Percentiles rank a stretch among this genome's conserved stretches.
These are phyloP conservation scores for Silurus lanzhouensis DNA, from an alignment of 2,797 vertebrate genomes.

Conservation along the genomic window DNA sequence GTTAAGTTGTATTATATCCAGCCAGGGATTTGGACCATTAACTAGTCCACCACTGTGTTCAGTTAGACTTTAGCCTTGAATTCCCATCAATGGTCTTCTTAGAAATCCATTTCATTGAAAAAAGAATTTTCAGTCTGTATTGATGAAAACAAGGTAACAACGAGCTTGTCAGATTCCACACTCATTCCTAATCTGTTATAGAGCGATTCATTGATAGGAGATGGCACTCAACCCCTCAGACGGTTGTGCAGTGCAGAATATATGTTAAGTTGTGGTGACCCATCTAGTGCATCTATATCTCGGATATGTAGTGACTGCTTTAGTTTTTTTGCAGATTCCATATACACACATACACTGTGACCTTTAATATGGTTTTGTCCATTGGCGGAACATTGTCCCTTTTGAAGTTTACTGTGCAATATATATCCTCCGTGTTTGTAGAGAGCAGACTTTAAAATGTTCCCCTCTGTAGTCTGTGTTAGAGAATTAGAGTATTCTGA, in stretches of 20 bases:
- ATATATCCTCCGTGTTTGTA: background rate
- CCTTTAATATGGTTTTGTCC: conserved; percentile 11
- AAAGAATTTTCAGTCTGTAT: background rate
- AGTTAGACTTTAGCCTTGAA: conserved; percentile 24
- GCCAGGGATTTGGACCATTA: conserved; percentile 41
- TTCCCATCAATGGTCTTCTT: conserved; percentile 20
- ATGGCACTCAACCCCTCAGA: background rate
- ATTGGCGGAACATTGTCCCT: background rate
- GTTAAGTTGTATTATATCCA: background rate
- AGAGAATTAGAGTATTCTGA: background rate
- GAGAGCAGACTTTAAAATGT: background rate
- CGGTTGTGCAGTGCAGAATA: background rate
- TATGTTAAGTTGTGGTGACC: background rate
- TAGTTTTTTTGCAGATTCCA: background rate
- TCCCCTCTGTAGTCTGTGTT: too few species aligned
- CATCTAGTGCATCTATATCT: too few species aligned
- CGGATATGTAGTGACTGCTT: background rate
- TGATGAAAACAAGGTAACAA: conserved; percentile 8
- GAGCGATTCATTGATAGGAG: background rate
- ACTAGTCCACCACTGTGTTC: conserved; percentile 17
- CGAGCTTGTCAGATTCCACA: background rate
- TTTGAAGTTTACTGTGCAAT: background rate
- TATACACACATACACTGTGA: background rate
- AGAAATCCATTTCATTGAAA: conserved; percentile 1
- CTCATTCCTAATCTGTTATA: background rate